Conservation (phyloP, 2,888 invertebrate species). For the Ennomos erosarius region DNA sequence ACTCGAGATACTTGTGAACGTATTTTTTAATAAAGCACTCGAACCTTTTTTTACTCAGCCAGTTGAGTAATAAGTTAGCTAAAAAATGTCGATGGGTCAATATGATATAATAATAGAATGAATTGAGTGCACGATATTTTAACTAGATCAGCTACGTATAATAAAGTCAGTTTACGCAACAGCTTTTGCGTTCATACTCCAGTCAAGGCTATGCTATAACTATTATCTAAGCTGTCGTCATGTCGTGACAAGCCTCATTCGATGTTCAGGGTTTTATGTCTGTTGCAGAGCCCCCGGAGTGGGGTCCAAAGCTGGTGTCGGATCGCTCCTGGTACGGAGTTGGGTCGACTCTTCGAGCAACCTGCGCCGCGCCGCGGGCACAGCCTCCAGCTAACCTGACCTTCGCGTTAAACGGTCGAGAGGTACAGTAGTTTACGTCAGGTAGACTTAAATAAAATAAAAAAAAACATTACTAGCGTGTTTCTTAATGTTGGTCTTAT, state of each 20-base stretch:
- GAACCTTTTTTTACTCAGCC: too few relatives aligned
- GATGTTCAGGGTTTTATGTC: constrained; percentile 40
- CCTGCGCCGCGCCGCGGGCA: constrained; percentile 88
- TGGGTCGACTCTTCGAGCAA: constrained; percentile 88
- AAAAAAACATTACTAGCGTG: too few relatives aligned
- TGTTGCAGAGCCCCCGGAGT: constrained; percentile 88
- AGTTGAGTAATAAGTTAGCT: too few relatives aligned
- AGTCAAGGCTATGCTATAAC: constrained; percentile 25
- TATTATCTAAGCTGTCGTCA: constrained; percentile 27
- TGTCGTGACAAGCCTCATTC: constrained; percentile 31
- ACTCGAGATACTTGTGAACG: too few relatives aligned
- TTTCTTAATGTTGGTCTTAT: too few relatives aligned
- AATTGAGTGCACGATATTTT: not conserved
- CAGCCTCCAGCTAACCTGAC: constrained; percentile 89
- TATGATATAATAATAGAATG: too few relatives aligned
- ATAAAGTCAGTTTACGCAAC: constrained; percentile 14
- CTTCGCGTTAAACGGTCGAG: constrained; percentile 88
- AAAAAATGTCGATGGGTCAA: too few relatives aligned
- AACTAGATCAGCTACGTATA: constrained; percentile 6
- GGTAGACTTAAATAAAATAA: too few relatives aligned
- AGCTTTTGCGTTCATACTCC: constrained; percentile 19
- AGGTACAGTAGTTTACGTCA: too few relatives aligned
- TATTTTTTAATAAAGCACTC: too few relatives aligned
- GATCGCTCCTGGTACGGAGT: constrained; percentile 89
- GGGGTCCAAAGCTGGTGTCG: constrained; percentile 87